A percentile compares a stretch with the other conserved stretches of the same genome.
phyloP scores from a whole-genome alignment of 2,113 vertebrate species.

The Corythornis madagascariensis region DNA sequence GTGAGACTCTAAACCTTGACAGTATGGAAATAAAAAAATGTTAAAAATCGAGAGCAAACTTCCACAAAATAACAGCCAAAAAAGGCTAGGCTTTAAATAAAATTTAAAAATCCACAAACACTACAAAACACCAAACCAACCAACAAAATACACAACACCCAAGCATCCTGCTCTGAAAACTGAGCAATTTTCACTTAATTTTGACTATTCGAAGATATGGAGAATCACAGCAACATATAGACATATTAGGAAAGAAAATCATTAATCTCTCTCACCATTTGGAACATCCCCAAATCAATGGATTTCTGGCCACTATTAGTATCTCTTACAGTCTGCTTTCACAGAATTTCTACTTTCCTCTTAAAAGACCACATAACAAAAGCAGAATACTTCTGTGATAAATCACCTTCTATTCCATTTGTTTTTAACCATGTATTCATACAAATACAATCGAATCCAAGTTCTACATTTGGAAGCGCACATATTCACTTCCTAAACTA shows the following conservation, averaged over 20 bases:
- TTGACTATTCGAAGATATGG: neutral
- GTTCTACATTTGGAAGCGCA: neutral
- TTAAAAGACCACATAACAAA: neutral
- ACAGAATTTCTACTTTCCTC: neutral
- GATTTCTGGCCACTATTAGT: neutral
- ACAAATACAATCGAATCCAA: neutral
- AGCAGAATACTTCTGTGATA: neutral
- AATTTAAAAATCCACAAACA: neutral
- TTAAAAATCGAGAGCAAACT: neutral
- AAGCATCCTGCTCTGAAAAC: neutral
- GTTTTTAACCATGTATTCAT: neutral
- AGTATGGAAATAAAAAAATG: neutral
- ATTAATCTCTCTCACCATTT: neutral
- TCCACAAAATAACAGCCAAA: neutral
- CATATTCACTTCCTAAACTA: neutral
- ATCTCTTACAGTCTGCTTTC: neutral
- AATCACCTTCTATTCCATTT: neutral
- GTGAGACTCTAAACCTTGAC: neutral
- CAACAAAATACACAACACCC: too few relatives aligned
- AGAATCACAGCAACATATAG: neutral
- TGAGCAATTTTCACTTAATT: neutral
- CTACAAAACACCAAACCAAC: too few relatives aligned
- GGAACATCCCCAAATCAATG: neutral
- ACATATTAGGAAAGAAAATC: neutral
- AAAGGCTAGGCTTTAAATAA: neutral